These are phyloP conservation scores for Cheilosia pagana DNA, from an alignment of 2,888 invertebrate species.

Conservation along the genomic window DNA sequence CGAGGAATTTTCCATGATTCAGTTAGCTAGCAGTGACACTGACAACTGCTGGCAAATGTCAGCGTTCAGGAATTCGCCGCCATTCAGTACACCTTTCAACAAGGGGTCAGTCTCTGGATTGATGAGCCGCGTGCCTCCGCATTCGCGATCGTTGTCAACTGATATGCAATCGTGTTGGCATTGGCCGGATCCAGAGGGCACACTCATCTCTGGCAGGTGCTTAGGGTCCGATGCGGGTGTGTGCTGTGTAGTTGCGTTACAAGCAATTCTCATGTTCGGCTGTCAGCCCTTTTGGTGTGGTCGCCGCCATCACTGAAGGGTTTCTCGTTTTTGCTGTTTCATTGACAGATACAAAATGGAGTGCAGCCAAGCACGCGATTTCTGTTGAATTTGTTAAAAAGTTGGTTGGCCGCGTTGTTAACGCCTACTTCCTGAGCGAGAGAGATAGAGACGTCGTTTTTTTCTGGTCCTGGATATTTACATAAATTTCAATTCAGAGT, in stretches of 20 bases:
- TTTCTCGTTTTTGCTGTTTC: not conserved
- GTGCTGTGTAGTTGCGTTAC: conserved; percentile 33
- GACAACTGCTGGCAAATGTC: conserved; percentile 54
- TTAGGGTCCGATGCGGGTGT: conserved; percentile 42
- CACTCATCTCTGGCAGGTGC: conserved; percentile 42
- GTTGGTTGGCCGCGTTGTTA: conserved; percentile 50
- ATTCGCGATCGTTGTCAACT: conserved; percentile 65
- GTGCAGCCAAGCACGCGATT: conserved; percentile 74
- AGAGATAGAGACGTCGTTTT: conserved; percentile 5
- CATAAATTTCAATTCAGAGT: conserved; percentile 67
- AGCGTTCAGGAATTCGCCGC: not conserved
- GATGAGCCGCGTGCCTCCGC: conserved; percentile 41
- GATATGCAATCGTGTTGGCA: conserved; percentile 47
- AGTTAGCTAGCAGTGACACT: conserved; percentile 29
- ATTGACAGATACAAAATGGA: conserved; percentile 73
- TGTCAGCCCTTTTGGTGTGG: conserved; percentile 67
- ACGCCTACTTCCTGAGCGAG: conserved; percentile 68
- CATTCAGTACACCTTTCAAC: conserved; percentile 60
- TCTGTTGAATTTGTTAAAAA: conserved; percentile 55
- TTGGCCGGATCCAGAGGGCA: conserved; percentile 51
- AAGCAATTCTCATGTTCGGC: conserved; percentile 52
- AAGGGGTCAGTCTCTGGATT: conserved; percentile 49
- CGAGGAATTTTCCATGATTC: conserved; percentile 57
- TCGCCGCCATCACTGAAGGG: conserved; percentile 63
- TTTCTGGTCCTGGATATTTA: conserved; percentile 51